Evolutionary conservation across 2,113 vertebrate genomes (phyloP).

Genomic region (Chrysochloris asiatica): DNA sequence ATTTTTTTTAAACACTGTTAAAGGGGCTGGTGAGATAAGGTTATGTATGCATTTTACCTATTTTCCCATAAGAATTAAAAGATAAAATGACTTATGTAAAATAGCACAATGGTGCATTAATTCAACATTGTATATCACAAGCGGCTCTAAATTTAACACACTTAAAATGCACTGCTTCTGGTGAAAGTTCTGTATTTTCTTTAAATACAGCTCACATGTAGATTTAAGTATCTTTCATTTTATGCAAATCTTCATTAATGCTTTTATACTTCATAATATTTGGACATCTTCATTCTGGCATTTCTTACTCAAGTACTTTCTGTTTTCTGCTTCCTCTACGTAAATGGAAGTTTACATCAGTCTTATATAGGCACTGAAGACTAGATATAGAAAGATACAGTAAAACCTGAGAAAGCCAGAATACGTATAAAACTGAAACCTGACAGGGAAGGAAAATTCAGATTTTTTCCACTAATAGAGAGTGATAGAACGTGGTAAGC

Average conservation of each 20-base stretch:
- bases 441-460: neutral
- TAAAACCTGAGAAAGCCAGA: neutral
- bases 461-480: neutral
- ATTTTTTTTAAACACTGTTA: neutral
- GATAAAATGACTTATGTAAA: conserved; percentile 54
- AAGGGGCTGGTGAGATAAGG: conserved; percentile 24
- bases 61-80: conserved; percentile 57
- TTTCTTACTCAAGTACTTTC: conserved; percentile 72
- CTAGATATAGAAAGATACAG: conserved; percentile 43
- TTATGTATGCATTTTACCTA: conserved; percentile 54
- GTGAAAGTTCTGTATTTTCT: conserved; percentile 75
- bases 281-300: conserved; percentile 74
- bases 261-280: conserved; percentile 76
- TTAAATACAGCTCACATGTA: conserved; percentile 73
- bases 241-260: conserved; percentile 75
- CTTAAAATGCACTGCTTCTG: conserved; percentile 72
- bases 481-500: neutral
- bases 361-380: conserved; percentile 42
- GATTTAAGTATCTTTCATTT: conserved; percentile 74
- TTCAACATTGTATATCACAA: conserved; percentile 64
- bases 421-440: neutral
- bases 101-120: conserved; percentile 70
- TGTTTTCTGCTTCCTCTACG: conserved; percentile 69
- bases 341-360: conserved; percentile 68
- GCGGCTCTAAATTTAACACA: conserved; percentile 70